Conservation (phyloP, 2,113 vertebrate species). For the Empidonax traillii region DNA sequence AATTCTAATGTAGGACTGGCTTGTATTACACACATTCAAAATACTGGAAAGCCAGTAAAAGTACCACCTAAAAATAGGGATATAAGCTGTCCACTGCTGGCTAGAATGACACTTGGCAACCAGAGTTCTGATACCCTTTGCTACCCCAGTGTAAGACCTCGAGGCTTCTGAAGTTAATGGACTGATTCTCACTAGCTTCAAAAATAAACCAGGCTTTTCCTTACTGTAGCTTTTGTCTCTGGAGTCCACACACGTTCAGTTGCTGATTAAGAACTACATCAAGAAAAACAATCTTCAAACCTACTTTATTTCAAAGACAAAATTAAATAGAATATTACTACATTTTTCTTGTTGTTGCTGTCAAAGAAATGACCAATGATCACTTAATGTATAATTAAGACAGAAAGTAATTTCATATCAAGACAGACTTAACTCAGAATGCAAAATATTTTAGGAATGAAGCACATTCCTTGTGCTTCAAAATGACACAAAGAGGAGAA, state of each 20-base stretch:
- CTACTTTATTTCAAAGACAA: neutral
- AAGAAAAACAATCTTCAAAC: neutral
- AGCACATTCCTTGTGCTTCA: neutral
- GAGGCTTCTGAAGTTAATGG: neutral
- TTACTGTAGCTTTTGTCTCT: neutral
- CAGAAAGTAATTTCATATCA: neutral
- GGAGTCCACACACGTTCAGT: neutral
- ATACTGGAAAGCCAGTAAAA: neutral
- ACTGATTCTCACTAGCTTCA: neutral
- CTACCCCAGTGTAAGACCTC: neutral
- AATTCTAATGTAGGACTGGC: neutral
- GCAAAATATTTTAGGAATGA: neutral
- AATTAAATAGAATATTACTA: neutral
- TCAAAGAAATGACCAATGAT: neutral
- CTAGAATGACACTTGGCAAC: neutral
- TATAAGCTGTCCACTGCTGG: neutral
- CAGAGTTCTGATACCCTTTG: fast-evolving
- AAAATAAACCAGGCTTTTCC: neutral
- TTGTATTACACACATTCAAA: neutral
- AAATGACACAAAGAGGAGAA: neutral
- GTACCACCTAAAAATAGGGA: neutral
- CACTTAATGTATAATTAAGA: neutral
- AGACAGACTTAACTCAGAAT: neutral
- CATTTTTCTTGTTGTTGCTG: neutral
- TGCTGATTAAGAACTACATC: neutral